Base-by-base conservation (phyloP, 1,140 invertebrate species). In the Eriocheir sinensis region DNA sequence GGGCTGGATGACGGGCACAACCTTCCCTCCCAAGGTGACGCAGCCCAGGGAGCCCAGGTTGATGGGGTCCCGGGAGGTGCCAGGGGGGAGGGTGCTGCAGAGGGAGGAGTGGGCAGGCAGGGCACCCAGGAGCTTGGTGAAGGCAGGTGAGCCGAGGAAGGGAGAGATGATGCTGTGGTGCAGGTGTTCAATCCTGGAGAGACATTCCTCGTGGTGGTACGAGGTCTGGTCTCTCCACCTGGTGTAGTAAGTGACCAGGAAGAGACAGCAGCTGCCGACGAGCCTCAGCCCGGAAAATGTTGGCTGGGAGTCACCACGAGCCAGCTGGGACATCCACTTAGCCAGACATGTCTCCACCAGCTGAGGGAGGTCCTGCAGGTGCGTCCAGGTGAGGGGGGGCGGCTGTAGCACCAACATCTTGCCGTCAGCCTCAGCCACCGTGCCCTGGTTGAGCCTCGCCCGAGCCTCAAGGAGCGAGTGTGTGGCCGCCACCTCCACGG, bases 301-400 rank as follows among this genome's bases (percentile, higher is more conserved):
- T 9, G 92, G 34, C 21, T 21, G 60, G 34, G 80, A 53, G n/a
- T n/a, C 34, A 9, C 21, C 41, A 6, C 90, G 89, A 8, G 36
- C 27, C 12, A 96, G 83, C 41, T 96, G 93, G 40, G 72, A 88
- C 40, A 94, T n/a, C 95, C 95, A 96, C 89, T 96, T 96, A n/a
- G 80, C 32, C 44, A 94, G 60, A 36, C 95, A 96, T 41, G 93
- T 94, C 48, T 94, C 93, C 21, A 93, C 81, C 36, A 95, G 86
- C 12, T 89, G 72, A 0, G 89, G 85, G 0, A 95, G 53, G 30
- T 94, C 90, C 30, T 79, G 41, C 9, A 95, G 80, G 72, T 95
- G 81, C 4, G 89, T 60, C 95, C 95, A 96, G 1, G 80, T 86
- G 27, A 96, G 91, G 15, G 88, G 44, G n/a, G 95, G 95, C 6